A percentile compares a stretch with the other conserved stretches of the same genome.
These are phyloP conservation scores for Panulirus ornatus DNA, from an alignment of 1,140 invertebrate species.

Conservation along the genomic window DNA sequence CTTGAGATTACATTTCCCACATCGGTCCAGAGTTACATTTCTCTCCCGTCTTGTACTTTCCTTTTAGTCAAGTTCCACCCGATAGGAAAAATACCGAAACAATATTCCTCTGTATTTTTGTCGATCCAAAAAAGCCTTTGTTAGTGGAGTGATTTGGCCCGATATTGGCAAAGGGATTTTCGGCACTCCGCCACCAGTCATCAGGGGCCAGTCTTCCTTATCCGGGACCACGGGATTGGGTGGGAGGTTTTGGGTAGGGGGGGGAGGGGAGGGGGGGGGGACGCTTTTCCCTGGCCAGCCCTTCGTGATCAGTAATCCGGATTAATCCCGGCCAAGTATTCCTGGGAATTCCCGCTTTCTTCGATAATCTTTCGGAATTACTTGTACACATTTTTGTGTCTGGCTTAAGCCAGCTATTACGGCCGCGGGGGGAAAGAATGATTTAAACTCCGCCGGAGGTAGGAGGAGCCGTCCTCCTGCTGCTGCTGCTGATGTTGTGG, in stretches of 20 bases:
- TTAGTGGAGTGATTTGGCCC: background rate
- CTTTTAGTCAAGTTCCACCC: too few species aligned
- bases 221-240: background rate
- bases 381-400: constrained; percentile 10
- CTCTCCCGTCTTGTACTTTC: too few species aligned
- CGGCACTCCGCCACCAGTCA: background rate
- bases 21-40: too few species aligned
- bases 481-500: too few species aligned
- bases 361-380: constrained; percentile 3
- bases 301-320: constrained; percentile 15
- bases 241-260: background rate
- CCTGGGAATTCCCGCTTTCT: constrained; percentile 3
- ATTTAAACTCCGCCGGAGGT: too few species aligned
- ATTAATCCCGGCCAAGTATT: constrained; percentile 19
- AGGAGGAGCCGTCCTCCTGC: too few species aligned
- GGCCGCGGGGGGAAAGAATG: too few species aligned
- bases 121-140: background rate
- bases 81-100: constrained; percentile 8
- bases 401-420: background rate
- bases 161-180: background rate
- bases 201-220: background rate
- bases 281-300: background rate
- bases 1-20: too few species aligned
- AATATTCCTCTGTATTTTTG: constrained; percentile 11
- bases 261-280: background rate